Evolutionary conservation across 2,888 invertebrate species (phyloP), one percentile per base, ranked within the genome.

Genomic region (Yponomeuta cagnagella): DNA sequence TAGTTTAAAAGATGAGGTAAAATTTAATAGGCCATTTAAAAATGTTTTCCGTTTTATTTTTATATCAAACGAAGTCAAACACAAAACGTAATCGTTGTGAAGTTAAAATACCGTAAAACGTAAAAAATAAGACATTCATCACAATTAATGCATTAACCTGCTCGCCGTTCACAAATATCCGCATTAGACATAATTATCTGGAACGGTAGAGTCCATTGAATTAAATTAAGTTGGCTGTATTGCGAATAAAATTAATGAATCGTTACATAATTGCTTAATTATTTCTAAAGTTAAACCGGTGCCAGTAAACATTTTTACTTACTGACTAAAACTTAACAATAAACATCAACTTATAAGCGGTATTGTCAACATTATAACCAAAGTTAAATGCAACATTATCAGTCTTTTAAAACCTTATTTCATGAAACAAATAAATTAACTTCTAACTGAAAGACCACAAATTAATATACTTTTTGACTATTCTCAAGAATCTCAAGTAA

Each of bases 21-120:
- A 33, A 43, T 43, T 43, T 8, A 43, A 43, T 43, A 43, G 9
- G 43, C 43, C 37, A 43, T 8, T 43, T 43, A 8, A 43, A 8
- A 43, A 8, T 43, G 37, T 37, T 37, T 37, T 37, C 37, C 37
- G 4, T 58, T 58, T 58, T 15, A 15, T 58, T 58, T 58, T 58
- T 58, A 58, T 58, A 58, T 15, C 52, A 58, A 58, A 12, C 52
- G 52, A 58, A 15, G 52, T 58, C 52, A 58, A 58, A 58, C 52
- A 58, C 52, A 58, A 52, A 52, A 58, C 15, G 10, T 15, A 15
- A 15, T 58, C 52, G 52, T 15, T 15, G 15, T 15, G 52, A 65
- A 65, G 33, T 30, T 12, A 65, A 63, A 63, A 63, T 30, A 63
- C 63, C n/a, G 63, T 63, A n/a, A 31, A 65, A 65, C 65, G 12